phyloP scores from a whole-genome alignment of 2,113 vertebrate species.

The Smithornis capensis region DNA sequence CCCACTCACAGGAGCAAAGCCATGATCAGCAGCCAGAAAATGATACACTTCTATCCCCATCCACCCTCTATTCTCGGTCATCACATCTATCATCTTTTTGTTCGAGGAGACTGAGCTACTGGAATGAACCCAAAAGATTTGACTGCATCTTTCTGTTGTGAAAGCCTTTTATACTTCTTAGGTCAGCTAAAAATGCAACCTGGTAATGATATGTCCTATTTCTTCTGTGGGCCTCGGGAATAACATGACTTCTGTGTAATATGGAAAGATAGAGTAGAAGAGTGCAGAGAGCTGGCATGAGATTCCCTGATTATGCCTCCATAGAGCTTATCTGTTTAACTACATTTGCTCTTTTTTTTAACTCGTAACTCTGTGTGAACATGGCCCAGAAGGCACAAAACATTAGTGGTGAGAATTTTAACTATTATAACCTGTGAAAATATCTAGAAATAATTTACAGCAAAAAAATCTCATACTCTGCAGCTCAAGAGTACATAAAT shows the following conservation, averaged over 20 bases:
- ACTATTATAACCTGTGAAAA: not conserved
- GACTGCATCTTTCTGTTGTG: not conserved
- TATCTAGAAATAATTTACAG: not conserved
- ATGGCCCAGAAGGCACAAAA: not conserved
- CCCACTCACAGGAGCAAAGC: not conserved
- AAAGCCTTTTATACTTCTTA: not conserved
- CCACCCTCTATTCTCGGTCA: not conserved
- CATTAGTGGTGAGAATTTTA: not conserved
- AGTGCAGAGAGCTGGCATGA: not conserved
- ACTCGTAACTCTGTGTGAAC: not conserved
- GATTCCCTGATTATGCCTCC: not conserved
- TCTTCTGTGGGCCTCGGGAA: not conserved
- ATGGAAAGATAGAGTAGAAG: not conserved
- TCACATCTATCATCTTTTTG: conserved; percentile 1
- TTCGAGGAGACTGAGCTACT: not conserved
- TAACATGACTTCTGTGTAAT: not conserved
- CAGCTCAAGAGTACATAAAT: not conserved
- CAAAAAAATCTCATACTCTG: not conserved
- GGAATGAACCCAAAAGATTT: not conserved
- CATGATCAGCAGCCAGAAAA: not conserved
- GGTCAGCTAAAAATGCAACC: not conserved
- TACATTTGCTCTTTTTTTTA: not conserved
- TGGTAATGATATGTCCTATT: not conserved
- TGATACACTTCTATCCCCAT: not conserved
- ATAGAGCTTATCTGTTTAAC: not conserved